phyloP scores from a whole-genome alignment of 2,113 vertebrate species.

The Melierax canorus region DNA sequence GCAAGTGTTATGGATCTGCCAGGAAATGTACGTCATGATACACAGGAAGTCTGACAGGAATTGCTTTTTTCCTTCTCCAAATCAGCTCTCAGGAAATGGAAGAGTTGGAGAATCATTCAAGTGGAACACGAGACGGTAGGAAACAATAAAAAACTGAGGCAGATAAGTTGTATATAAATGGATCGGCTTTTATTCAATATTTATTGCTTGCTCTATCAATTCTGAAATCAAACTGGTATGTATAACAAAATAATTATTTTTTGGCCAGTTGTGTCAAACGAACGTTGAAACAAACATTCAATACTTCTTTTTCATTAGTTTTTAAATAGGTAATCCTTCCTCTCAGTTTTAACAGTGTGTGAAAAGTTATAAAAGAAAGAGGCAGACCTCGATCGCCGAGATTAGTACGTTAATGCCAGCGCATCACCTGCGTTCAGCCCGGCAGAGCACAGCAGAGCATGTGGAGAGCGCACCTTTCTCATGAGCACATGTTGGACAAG shows the following conservation, averaged over 20 bases:
- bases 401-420: accelerated
- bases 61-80: not conserved
- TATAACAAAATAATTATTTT: conserved; percentile 35
- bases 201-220: conserved; percentile 40
- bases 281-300: not conserved
- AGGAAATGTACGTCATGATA: not conserved
- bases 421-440: not conserved
- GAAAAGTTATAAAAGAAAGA: not conserved
- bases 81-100: not conserved
- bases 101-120: not conserved
- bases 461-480: not conserved
- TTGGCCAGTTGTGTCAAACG: not conserved
- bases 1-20: not conserved
- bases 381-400: not conserved
- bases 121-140: not conserved
- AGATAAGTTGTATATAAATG: not conserved
- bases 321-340: not conserved
- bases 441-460: not conserved
- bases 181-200: conserved; percentile 37
- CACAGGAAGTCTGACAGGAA: not conserved
- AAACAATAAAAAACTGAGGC: not conserved
- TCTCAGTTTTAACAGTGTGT: not conserved
- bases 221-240: not conserved
- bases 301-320: not conserved
- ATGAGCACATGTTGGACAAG: not conserved